A percentile compares a stretch with the other conserved stretches of the same genome.
phyloP scores from a whole-genome alignment of 2,113 vertebrate species.

The Rattus norvegicus region DNA sequence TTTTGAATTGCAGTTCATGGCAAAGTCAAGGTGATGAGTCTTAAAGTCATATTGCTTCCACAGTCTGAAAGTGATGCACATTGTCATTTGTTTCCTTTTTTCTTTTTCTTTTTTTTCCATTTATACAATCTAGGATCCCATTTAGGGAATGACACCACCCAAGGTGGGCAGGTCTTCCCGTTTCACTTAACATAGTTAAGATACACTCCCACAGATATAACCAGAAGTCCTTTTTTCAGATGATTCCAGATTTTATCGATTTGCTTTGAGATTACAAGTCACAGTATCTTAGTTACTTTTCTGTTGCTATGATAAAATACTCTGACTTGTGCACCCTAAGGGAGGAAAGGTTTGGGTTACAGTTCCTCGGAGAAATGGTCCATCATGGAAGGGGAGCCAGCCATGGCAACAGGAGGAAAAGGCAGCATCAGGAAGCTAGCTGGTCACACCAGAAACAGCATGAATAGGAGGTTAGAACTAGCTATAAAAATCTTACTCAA shows the following conservation, averaged over 20 bases:
- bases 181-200: not conserved
- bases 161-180: not conserved
- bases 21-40: not conserved
- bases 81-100: not conserved
- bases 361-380: not conserved
- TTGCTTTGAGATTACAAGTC: not conserved
- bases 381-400: not conserved
- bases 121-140: not conserved
- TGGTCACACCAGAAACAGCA: not conserved
- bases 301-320: not conserved
- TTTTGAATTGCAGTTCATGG: not conserved
- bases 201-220: no score
- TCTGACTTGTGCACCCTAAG: no score
- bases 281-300: not conserved
- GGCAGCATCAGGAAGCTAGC: not conserved
- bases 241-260: not conserved
- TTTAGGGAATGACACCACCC: not conserved
- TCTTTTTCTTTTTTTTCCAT: not conserved
- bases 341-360: not conserved
- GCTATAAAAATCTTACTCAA: no score
- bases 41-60: not conserved
- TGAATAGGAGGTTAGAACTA: not conserved
- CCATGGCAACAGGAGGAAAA: not conserved
- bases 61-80: not conserved
- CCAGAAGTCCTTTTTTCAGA: not conserved